Base-by-base conservation (phyloP, 2,113 vertebrate species). In the Tichodroma muraria region DNA sequence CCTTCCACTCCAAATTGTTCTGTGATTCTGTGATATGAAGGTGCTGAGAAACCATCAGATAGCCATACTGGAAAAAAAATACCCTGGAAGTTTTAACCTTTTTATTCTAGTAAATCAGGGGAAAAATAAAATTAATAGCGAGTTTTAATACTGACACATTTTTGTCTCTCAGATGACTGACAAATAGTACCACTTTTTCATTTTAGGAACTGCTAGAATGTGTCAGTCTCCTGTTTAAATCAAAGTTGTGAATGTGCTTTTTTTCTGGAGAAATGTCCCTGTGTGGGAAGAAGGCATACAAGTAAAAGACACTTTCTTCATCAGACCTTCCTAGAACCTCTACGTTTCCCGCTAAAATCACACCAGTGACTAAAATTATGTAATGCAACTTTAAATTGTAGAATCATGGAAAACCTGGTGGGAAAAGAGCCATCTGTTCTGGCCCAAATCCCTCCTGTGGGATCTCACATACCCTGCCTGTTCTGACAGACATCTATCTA, bases 41-140 rank as follows among this genome's bases (percentile, higher is more conserved):
- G 14, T 35, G 8, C 37, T 71, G 70, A 85, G 23, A 68, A 82
- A 54, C 4, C 13, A 57, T 23, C 9, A 68, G 28, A 19, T 2
- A 76, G 19, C 45, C 37, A 28, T 16, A 35, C n/a, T 12, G 10
- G 21, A 49, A 69, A 71, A 69, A 71, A 68, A 44, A 1, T 4
- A 4, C 6, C 2, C 3, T 22, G 13, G 13, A 42, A 11, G 4
- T 66, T 90, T 79, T 70, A 72, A 57, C 11, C 12, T 49, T 79
- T 79, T 78, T 23, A n/a, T 69, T 65, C 31, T 44, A 61, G 17
- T 21, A 93, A 81, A 89, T n/a, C 13, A 15, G 3, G 31, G 23
- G 13, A 37, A 47, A 38, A n/a, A 15, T 4, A 38, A 45, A 61
- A 78, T 19, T 28, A 69, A 10, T 28, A n/a, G 6, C 0, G 1